Evolutionary conservation across 2,888 invertebrate genomes (phyloP).

Genomic region (Timandra comae): DNA sequence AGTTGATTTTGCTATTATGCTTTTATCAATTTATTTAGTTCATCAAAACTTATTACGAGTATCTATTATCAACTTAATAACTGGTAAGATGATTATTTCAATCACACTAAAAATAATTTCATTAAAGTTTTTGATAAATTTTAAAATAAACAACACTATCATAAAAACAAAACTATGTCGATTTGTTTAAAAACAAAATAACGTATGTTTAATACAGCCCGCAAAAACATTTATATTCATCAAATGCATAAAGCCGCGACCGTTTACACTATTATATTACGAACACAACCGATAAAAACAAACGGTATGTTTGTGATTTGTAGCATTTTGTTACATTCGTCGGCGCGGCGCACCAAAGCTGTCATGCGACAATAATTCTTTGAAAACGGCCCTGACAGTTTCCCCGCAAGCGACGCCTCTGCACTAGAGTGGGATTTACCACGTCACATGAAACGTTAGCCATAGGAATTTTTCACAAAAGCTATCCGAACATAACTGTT

Average conservation of each 20-base stretch:
- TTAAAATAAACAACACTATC: too few relatives aligned
- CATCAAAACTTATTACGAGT: too few relatives aligned
- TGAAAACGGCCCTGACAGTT: constrained; percentile 55
- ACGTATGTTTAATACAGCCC: too few relatives aligned
- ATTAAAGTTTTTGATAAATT: too few relatives aligned
- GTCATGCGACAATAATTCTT: constrained; percentile 59
- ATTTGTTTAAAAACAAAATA: too few relatives aligned
- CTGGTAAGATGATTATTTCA: too few relatives aligned
- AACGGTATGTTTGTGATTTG: constrained; percentile 41
- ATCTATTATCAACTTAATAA: too few relatives aligned
- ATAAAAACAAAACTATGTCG: too few relatives aligned
- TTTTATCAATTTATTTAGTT: too few relatives aligned
- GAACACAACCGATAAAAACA: constrained; percentile 28
- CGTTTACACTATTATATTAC: neutral
- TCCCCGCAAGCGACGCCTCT: constrained; percentile 33
- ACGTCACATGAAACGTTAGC: constrained; percentile 45
- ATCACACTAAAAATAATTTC: too few relatives aligned
- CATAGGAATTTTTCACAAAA: constrained; percentile 33
- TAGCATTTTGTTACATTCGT: constrained; percentile 41
- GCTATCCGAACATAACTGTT: constrained; percentile 25
- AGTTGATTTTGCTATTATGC: too few relatives aligned
- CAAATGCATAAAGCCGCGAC: neutral
- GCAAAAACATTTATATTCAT: neutral
- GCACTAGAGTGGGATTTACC: constrained; percentile 49
- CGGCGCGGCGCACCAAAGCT: constrained; percentile 34